Evolutionary conservation across 2,797 vertebrate species (phyloP), one percentile per base, ranked within the genome.

Genomic region (Gymnopithys bicolor): DNA sequence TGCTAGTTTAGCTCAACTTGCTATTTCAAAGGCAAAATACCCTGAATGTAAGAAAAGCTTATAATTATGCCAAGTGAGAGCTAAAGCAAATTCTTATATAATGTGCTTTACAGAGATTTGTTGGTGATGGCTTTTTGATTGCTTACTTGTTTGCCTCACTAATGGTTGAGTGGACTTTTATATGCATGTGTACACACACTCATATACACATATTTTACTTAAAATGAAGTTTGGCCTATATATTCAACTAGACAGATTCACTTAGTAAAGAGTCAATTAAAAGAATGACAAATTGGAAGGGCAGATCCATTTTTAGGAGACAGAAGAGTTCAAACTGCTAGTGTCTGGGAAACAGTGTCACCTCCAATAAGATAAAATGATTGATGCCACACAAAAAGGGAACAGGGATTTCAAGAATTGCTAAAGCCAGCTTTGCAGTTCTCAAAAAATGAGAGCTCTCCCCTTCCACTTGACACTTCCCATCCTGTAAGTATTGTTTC

Each of bases 381-480:
- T 84, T 87, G 84, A 91, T 52, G 67, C 24, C 90, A 64, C 0
- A 0, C 43, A 58, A 88, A 85, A 37, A 23, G 35, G 39, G 32
- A 90, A 19, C 28, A 80, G 52, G 28, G 62, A 76, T 37, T 88
- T 87, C 60, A 92, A 82, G 76, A 91, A 88, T 82, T 90, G 55
- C 74, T 68, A 84, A 94, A 94, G 51, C 35, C 59, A 90, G 55
- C 58, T 89, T 93, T 73, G 55, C 81, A 87, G 63, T 90, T 92
- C 79, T 86, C 75, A 86, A 79, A 95, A 94, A 91, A 91, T 32
- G 55, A 86, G 59, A 94, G 12, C 33, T 92, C 49, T 94, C 28
- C 67, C 71, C 27, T 88, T 93, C 84, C 75, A 91, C 84, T 95
- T 94, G 94, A 91, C 93, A 89, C 89, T 94, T 95, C 21, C 85